Conservation (phyloP, 2,113 vertebrate species). For the Perca fluviatilis region DNA sequence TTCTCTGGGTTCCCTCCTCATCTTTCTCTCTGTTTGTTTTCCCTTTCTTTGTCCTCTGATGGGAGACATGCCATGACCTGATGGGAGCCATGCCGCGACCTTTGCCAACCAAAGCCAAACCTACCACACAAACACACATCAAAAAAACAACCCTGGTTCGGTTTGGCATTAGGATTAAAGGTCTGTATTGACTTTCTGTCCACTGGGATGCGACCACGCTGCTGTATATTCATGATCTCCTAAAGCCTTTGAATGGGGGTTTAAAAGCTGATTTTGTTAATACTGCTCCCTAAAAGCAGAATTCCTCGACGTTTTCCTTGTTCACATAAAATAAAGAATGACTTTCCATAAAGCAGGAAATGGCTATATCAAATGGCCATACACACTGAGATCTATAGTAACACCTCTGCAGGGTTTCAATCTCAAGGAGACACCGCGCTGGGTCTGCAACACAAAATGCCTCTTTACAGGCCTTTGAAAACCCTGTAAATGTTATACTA, state of each 20-base stretch:
- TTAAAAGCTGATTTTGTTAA: constrained; percentile 41
- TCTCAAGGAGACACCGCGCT: constrained; percentile 39
- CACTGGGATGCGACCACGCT: constrained; percentile 55
- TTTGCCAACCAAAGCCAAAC: constrained; percentile 28
- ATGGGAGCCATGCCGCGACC: constrained; percentile 48
- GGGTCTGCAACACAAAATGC: constrained; percentile 43
- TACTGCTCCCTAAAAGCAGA: constrained; percentile 29
- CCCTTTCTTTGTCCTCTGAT: constrained; percentile 64
- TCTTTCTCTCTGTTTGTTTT: constrained; percentile 76
- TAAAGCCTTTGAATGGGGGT: constrained; percentile 31
- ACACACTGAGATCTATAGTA: constrained; percentile 50
- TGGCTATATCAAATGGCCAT: constrained; percentile 51
- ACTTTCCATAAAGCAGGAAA: constrained; percentile 43
- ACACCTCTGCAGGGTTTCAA: constrained; percentile 57
- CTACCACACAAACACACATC: constrained; percentile 11
- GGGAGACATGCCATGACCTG: constrained; percentile 59
- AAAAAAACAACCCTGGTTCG: background rate
- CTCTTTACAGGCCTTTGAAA: constrained; percentile 25
- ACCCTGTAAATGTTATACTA: constrained; percentile 45
- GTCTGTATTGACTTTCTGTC: constrained; percentile 60
- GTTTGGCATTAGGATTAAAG: constrained; percentile 46
- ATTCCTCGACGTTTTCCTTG: constrained; percentile 18
- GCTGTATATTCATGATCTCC: constrained; percentile 74
- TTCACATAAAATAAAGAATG: constrained; percentile 49
- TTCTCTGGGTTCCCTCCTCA: constrained; percentile 64